Evolutionary conservation across 2,888 invertebrate genomes (phyloP), one percentile per base, ranked within the genome.

Genomic region (Poecilobothrus nobilitatus): DNA sequence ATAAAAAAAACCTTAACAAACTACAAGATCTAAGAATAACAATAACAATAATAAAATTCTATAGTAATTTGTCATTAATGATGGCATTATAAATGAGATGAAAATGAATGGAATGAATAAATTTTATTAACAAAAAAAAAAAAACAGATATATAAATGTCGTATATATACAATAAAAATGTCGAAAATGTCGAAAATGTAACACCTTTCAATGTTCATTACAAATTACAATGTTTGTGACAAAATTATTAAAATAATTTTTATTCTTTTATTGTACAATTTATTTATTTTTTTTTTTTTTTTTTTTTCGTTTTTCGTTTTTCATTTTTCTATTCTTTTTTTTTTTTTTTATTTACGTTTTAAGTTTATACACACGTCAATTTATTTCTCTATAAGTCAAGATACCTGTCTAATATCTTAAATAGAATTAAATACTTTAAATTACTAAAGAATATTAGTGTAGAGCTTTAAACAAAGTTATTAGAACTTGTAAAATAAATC

Each of bases 141-240:
- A 53, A 53, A 53, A 53, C 6, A 18, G 18, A 18, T 2, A 18
- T 41, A 41, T 41, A 41, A 6, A 12, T 5, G 2, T 41, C 5
- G 1, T 8, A 8, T 12, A 41, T 18, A n/a, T 53, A 15, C 18
- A 53, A 53, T 53, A 53, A 53, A 53, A 53, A 53, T 53, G 53
- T 53, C 53, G 53, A 53, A 53, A 53, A 53, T 53, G 53, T 53
- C 53, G 53, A 53, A 53, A 53, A 53, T 53, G 53, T 53, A 53
- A 53, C 53, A 53, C 53, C 53, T 53, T 53, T 53, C 53, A 53
- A 53, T 53, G 53, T 53, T 53, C 53, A 53, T 53, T 53, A 53
- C 15, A 53, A 53, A 18, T 53, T 53, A 53, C 53, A 53, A 53
- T 53, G 53, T 53, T 53, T 53, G 15, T 53, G 53, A 53, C 53